Base-by-base conservation (phyloP, 2,888 invertebrate species). In the Tuberolachnus salignus region DNA sequence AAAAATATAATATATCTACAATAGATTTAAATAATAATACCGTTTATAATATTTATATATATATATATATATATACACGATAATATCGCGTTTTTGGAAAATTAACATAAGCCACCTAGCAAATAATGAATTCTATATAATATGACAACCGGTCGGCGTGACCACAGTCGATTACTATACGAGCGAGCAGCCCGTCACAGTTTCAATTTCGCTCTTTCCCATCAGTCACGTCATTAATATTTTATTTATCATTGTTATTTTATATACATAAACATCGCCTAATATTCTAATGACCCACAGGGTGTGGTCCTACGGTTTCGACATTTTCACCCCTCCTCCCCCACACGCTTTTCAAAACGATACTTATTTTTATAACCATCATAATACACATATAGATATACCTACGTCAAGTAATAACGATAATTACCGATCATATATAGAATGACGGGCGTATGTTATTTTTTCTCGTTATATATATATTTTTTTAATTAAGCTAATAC, bases 401-500 rank as follows among this genome's bases (percentile, higher is more conserved):
- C 42, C 49, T 34, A 69, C 69, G 42, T 49, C 26, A 69, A 78
- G 78, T 78, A 78, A 78, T 78, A 78, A 78, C 69, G 69, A 78
- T 78, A 78, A 78, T 78, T 78, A 69, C 78, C 78, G 23, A 78
- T 78, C 78, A 69, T 69, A 69, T 69, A 67, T 61, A 78, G 69
- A 78, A 78, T 69, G 78, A 78, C 69, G 61, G 78, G 67, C 26
- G 34, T 78, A 69, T 78, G 67, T 69, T 59, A 57, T 67, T 74
- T 78, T 46, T 21, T 75, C 44, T 23, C 66, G 66, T 42, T 49
- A 49, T 78, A 51, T 59, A n/a, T n/a, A n/a, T n/a, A n/a, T n/a
- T n/a, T 74, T 78, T 78, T 78, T 78, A 78, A 78, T 78, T 78
- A 69, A 78, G 78, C 78, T 78, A 78, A 78, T 78, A 78, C 59